These are phyloP conservation scores for Nycticryphes semicollaris DNA, from an alignment of 2,113 vertebrate species.

Conservation along the genomic window DNA sequence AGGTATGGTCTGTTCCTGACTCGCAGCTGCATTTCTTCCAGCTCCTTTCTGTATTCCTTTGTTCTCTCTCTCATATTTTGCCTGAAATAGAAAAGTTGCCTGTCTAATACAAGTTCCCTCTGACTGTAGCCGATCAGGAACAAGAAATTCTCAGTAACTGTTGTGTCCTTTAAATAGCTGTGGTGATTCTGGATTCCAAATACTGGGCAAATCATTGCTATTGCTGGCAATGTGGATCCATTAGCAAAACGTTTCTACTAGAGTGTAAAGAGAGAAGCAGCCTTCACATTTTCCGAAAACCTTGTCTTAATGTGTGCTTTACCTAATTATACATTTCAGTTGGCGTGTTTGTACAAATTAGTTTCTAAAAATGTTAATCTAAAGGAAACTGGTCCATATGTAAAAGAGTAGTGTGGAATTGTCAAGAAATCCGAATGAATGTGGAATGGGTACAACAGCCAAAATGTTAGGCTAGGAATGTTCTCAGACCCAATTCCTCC, in stretches of 20 bases:
- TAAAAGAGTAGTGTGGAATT: neutral
- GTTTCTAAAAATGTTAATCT: neutral
- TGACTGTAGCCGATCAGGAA: neutral
- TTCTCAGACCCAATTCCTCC: neutral
- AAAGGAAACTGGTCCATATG: neutral
- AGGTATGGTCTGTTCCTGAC: slow-evolving; percentile 87
- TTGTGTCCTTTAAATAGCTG: neutral
- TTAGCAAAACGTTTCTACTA: neutral
- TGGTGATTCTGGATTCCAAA: neutral
- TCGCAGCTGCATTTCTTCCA: slow-evolving; percentile 87
- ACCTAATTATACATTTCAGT: neutral
- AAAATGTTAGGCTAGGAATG: neutral
- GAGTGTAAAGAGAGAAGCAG: neutral
- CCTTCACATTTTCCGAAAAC: neutral
- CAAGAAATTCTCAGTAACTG: neutral
- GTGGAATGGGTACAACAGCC: neutral
- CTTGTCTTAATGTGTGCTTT: neutral
- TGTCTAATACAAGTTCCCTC: neutral
- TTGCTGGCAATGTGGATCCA: neutral
- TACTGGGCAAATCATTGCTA: neutral
- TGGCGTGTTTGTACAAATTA: neutral
- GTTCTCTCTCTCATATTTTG: slow-evolving; percentile 82
- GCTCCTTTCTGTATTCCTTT: slow-evolving; percentile 87
- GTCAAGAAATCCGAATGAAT: neutral
- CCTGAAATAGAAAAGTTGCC: slow-evolving; percentile 75